Evolutionary conservation across 2,797 vertebrate genomes (phyloP).

Genomic region (Pangasius sanitwongsei): DNA sequence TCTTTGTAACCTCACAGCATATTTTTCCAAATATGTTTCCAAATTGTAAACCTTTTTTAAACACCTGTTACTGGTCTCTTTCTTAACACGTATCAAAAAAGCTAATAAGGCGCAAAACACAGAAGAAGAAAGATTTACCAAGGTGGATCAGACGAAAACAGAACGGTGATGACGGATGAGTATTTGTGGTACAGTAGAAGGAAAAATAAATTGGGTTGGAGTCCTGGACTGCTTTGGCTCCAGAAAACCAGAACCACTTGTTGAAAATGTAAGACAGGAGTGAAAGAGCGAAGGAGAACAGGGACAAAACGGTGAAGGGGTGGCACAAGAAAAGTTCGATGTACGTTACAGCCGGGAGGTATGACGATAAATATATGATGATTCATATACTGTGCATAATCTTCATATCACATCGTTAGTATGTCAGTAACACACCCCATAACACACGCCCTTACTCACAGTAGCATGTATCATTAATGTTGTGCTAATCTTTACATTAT

Average conservation of each 20-base stretch:
- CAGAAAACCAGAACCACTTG: background rate
- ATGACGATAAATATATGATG: background rate
- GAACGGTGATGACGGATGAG: background rate
- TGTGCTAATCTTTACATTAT: background rate
- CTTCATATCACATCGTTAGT: background rate
- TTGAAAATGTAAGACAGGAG: background rate
- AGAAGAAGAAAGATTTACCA: background rate
- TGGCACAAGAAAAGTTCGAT: background rate
- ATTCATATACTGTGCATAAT: background rate
- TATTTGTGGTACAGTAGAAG: background rate
- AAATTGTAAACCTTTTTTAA: background rate
- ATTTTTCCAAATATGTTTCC: background rate
- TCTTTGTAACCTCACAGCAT: background rate
- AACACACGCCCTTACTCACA: background rate
- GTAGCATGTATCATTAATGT: background rate
- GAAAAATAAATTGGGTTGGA: background rate
- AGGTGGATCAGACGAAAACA: background rate
- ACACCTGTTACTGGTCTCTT: background rate
- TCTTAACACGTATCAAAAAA: background rate
- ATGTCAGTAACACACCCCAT: background rate
- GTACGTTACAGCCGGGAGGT: background rate
- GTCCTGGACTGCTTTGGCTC: background rate
- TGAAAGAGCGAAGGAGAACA: background rate
- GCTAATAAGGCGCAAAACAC: background rate
- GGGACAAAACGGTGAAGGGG: background rate